Evolutionary conservation across 2,797 vertebrate genomes (phyloP).

Genomic region (Hypotaenidia philippensis): DNA sequence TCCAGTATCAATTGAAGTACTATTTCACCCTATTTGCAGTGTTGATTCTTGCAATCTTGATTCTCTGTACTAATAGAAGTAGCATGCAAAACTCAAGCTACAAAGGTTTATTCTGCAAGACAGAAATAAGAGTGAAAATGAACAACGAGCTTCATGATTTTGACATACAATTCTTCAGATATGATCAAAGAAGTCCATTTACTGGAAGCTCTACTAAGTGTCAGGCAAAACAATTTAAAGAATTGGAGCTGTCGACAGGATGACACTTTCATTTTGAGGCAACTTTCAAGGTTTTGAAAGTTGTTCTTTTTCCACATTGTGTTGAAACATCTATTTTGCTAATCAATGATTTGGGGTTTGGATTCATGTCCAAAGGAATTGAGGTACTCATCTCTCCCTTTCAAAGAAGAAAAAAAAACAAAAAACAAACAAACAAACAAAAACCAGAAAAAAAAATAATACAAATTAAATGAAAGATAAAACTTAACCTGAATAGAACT

Average conservation of each 20-base stretch:
- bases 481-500: background rate
- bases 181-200: constrained; percentile 45
- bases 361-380: background rate
- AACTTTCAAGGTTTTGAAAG: constrained; percentile 18
- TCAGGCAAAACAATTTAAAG: constrained; percentile 52
- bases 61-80: background rate
- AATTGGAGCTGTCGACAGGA: constrained; percentile 2
- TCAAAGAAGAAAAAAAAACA: background rate
- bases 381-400: background rate
- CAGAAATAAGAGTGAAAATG: background rate
- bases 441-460: too few species aligned
- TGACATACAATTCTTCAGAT: constrained; percentile 36
- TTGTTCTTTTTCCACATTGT: background rate
- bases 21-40: background rate
- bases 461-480: background rate
- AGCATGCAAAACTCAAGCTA: background rate
- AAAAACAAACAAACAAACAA: background rate
- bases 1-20: background rate
- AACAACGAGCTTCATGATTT: background rate
- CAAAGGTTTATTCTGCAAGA: background rate
- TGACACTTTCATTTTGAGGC: constrained; percentile 34
- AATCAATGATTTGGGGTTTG: background rate
- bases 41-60: background rate
- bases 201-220: constrained; percentile 29
- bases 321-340: constrained; percentile 17